Base-by-base conservation (phyloP, 2,113 vertebrate genomes). In the Brienomyrus longianalis region DNA sequence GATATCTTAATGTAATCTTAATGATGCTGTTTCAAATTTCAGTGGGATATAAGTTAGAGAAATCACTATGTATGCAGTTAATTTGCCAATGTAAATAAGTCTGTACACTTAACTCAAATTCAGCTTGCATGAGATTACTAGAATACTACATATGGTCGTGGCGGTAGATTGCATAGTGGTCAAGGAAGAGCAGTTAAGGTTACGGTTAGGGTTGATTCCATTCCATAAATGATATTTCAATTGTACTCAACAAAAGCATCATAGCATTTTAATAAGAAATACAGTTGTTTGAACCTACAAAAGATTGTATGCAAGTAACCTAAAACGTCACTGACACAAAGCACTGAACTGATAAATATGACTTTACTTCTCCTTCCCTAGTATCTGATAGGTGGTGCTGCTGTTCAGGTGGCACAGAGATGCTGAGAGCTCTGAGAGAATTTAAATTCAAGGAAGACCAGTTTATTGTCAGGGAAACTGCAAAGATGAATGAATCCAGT, bases 321-420 rank as follows among this genome's bases (percentile, higher is more conserved):
- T 84, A 84, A 84, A 48, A 45, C 83, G 3, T n/a, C 23, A 23
- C 35, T 0, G 15, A 47, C 45, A 45, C 21, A 84, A 84, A 45
- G 83, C 45, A 23, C 83, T 47, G 45, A n/a, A 48, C 23, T 23
- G 7, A 23, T 48, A 83, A 48, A 84, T 19, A 84, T 6, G 15
- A 43, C 9, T 83, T 43, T 21, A 83, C 43, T 7, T 84, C 83
- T 84, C 45, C 5, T 47, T 84, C 9, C 45, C 83, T 84, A 23
- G 23, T 47, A 84, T 48, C 45, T 84, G 83, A 47, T 84, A 84
- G 83, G 45, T 84, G 83, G 83, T 84, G 83, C 83, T 83, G 43
- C 35, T 48, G 83, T 84, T 84, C 83, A 48, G 35, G 43, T 48
- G 21, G 83, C 15, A 48, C 80, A 83, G 43, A 21, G 35, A 17